These are phyloP conservation scores for Piliocolobus tephrosceles DNA, from an alignment of 2,113 vertebrate genomes.

Conservation along the genomic window DNA sequence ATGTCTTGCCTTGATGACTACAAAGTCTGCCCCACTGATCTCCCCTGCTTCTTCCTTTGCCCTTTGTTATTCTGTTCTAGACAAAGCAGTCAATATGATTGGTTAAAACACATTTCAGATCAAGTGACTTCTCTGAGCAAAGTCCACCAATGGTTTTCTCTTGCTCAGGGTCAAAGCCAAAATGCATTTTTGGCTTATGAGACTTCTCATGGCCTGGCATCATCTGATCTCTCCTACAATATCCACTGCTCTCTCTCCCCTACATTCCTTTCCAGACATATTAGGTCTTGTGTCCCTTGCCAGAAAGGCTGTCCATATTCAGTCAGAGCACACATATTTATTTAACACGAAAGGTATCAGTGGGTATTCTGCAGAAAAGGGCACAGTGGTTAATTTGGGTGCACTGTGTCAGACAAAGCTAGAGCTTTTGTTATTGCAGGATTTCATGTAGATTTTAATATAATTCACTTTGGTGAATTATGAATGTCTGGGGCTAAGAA, in stretches of 20 bases:
- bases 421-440: background rate
- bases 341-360: background rate
- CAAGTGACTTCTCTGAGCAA: background rate
- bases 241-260: background rate
- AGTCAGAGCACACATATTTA: background rate
- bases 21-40: background rate
- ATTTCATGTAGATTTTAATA: background rate
- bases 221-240: background rate
- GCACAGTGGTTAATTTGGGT: background rate
- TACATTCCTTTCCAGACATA: background rate
- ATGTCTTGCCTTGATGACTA: background rate
- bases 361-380: background rate
- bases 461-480: background rate
- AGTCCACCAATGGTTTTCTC: background rate
- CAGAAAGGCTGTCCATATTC: background rate
- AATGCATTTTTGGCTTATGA: background rate
- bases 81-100: background rate
- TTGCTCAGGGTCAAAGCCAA: background rate
- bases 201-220: background rate
- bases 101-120: background rate
- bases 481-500: background rate
- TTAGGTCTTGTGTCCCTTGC: background rate
- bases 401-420: background rate
- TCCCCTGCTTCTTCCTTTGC: background rate
- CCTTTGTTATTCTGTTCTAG: background rate